Evolutionary conservation across 2,113 vertebrate species (phyloP).

Genomic region (Turdus rufiventris): DNA sequence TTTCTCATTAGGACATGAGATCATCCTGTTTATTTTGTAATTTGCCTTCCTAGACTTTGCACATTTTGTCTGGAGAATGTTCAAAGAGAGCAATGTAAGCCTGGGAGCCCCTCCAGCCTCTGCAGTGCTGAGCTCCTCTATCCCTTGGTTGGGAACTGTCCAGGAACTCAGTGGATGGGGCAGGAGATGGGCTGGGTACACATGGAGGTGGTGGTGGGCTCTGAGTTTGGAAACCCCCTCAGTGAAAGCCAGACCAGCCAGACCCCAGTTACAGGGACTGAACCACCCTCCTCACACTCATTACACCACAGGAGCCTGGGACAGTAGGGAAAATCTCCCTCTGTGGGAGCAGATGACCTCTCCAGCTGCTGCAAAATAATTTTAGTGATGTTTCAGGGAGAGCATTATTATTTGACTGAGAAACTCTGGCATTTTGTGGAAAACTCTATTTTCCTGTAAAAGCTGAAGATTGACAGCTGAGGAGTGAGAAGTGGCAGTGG

Average conservation of each 20-base stretch:
- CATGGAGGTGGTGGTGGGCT: background rate
- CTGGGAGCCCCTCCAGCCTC: background rate
- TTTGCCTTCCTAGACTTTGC: background rate
- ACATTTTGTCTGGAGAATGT: background rate
- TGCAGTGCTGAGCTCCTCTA: background rate
- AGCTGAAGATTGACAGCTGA: background rate
- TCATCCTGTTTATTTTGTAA: background rate
- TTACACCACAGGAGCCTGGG: background rate
- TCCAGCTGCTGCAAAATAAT: background rate
- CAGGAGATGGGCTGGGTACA: background rate
- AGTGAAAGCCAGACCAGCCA: background rate
- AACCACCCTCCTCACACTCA: rapidly evolving
- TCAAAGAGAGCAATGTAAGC: rapidly evolving
- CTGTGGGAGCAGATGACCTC: background rate
- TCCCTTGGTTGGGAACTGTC: background rate
- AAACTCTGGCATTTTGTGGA: background rate
- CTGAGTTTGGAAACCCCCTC: background rate
- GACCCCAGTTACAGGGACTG: background rate
- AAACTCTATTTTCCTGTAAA: background rate
- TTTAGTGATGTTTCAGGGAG: background rate
- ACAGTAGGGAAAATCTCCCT: background rate
- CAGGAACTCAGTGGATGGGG: background rate
- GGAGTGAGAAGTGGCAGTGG: background rate
- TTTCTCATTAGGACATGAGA: background rate
- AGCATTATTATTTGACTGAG: background rate